Conservation (phyloP, 2,113 vertebrate genomes). For the Aythya baeri region DNA sequence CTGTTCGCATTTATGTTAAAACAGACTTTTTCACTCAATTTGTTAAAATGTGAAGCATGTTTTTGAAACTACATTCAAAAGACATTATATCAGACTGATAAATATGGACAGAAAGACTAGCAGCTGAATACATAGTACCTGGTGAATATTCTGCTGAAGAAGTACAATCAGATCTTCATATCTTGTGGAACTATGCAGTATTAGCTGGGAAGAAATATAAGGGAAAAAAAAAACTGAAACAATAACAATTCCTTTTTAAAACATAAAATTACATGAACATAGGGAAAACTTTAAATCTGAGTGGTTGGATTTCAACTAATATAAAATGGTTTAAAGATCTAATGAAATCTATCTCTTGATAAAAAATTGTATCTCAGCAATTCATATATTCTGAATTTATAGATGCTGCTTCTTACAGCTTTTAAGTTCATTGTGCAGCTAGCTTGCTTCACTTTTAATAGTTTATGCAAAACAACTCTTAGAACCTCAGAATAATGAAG, state of each 20-base stretch:
- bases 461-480: background rate
- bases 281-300: background rate
- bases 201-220: conserved; percentile 77
- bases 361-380: background rate
- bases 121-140: conserved; percentile 75
- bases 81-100: background rate
- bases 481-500: background rate
- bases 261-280: background rate
- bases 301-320: background rate
- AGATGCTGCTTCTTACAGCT: background rate
- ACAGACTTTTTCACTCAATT: background rate
- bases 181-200: conserved; percentile 76
- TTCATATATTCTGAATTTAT: background rate
- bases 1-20: background rate
- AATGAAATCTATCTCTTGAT: background rate
- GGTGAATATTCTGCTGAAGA: conserved; percentile 85
- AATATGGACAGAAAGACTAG: background rate
- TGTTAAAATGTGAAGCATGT: background rate
- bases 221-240: background rate
- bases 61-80: background rate
- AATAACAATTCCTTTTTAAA: background rate
- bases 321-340: background rate
- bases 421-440: background rate
- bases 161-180: conserved; percentile 82
- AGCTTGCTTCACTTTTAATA: background rate